These are phyloP conservation scores for Neodiprion lecontei DNA, from an alignment of 1,140 invertebrate genomes.

Conservation along the genomic window DNA sequence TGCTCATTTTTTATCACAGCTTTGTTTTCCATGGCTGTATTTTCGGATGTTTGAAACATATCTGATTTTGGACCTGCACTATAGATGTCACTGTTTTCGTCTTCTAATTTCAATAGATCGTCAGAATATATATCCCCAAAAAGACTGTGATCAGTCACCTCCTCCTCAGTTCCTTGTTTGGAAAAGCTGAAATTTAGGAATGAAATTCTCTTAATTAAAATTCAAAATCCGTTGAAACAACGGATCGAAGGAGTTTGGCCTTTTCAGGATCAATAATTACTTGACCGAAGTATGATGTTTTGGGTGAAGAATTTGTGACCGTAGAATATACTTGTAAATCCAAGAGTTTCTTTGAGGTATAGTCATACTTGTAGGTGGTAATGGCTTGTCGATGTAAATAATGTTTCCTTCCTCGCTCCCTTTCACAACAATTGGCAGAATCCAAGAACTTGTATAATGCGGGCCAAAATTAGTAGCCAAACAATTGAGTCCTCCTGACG, in stretches of 20 bases:
- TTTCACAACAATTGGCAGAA: conserved; percentile 56
- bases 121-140: conserved; percentile 28
- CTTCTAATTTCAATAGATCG: conserved; percentile 24
- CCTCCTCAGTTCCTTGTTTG: neutral
- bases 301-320: conserved; percentile 20
- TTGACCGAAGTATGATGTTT: conserved; percentile 17
- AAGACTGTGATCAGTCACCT: conserved; percentile 17
- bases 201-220: conserved; percentile 9
- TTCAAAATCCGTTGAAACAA: conserved; percentile 33
- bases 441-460: conserved; percentile 48
- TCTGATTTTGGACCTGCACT: too few relatives aligned
- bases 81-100: conserved; percentile 8
- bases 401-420: conserved; percentile 45
- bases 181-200: too few relatives aligned
- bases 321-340: conserved; percentile 54
- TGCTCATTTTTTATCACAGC: too few relatives aligned
- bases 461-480: conserved; percentile 50
- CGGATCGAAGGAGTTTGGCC: too few relatives aligned
- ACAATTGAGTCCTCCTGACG: conserved; percentile 56
- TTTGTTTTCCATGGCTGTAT: too few relatives aligned
- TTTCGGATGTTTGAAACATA: too few relatives aligned
- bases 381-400: conserved; percentile 58
- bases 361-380: conserved; percentile 46
- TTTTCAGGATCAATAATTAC: conserved; percentile 13
- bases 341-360: conserved; percentile 48